Percentiles rank a stretch among this genome's conserved stretches.
Conservation (phyloP, 1,140 invertebrate species). For the Euwallacea fornicatus region DNA sequence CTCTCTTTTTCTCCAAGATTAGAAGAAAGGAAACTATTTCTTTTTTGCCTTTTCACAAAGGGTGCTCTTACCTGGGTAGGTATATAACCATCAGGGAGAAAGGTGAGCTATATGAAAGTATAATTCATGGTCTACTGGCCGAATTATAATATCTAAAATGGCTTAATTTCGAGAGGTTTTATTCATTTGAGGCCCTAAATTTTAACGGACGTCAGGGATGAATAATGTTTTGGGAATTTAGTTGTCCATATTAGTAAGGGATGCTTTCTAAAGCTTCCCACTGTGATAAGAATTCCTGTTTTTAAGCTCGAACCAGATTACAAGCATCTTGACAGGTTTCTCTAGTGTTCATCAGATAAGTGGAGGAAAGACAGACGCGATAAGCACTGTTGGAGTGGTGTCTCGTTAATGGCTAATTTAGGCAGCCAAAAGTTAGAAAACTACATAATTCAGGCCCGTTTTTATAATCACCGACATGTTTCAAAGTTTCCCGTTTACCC, state of each 20-base stretch:
- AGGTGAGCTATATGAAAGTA: slow-evolving; percentile 8
- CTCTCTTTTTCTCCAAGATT: slow-evolving; percentile 3
- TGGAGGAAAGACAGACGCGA: too few relatives aligned
- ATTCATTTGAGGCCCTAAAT: slow-evolving; percentile 29
- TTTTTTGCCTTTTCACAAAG: slow-evolving; percentile 24
- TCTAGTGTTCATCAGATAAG: too few relatives aligned
- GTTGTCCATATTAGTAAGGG: neutral
- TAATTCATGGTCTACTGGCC: slow-evolving; percentile 5
- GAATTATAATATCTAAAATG: slow-evolving; percentile 33
- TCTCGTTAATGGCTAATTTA: too few relatives aligned
- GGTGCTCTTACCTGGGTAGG: slow-evolving; percentile 4
- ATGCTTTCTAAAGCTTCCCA: too few relatives aligned
- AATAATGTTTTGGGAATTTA: slow-evolving; percentile 24
- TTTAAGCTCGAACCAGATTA: too few relatives aligned
- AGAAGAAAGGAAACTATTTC: slow-evolving; percentile 24
- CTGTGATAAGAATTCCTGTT: too few relatives aligned
- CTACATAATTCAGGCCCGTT: neutral
- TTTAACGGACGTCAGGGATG: slow-evolving; percentile 12
- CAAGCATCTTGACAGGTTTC: too few relatives aligned
- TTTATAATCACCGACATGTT: slow-evolving; percentile 18
- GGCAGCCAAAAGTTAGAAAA: too few relatives aligned
- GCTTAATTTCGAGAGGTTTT: slow-evolving; percentile 21
- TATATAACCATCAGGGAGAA: slow-evolving; percentile 16
- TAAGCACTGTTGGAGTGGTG: too few relatives aligned
- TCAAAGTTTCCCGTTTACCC: slow-evolving; percentile 21